Base-by-base conservation (phyloP, 2,797 vertebrate genomes). In the Pterois miles region DNA sequence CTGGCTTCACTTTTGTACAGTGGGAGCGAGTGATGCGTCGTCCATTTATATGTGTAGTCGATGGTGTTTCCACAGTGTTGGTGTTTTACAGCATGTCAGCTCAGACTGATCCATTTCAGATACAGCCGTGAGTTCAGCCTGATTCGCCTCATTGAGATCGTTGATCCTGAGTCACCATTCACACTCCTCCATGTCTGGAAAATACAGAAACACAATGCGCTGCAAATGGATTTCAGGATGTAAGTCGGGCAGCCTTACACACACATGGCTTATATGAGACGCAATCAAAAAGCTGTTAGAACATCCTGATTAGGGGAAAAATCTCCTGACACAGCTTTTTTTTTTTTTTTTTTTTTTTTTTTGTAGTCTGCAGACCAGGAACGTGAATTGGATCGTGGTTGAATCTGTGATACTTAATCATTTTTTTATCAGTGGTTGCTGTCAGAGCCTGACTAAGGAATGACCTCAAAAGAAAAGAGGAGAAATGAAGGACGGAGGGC, bases 381-480 rank as follows among this genome's bases (percentile, higher is more conserved):
- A 80, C 59, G 16, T 78, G 81, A 78, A 87, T 84, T 87, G 83
- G 82, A 82, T 86, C 33, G 76, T 59, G 74, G 83, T 79, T n/a
- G 29, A 82, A 74, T 85, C 86, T 66, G 33, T 75, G 74, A 90
- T 91, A 80, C 82, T 91, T 90, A 84, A 92, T 93, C 89, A 91
- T 93, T 91, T 92, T 89, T 88, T 92, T 92, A 92, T 93, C 90
- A 84, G 84, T 25, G 56, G 58, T 69, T 82, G 71, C 90, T 91
- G 90, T 88, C 90, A 86, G 73, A 83, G 71, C 77, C 48, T 27
- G 52, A 78, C 84, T 83, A 82, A 87, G 80, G 74, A 84, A 91
- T 91, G 89, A 92, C 91, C 91, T 83, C 82, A 69, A 88, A 87
- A 84, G 80, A 83, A 89, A 50, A 82, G 86, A 87, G 86, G 83